Evolutionary conservation across 2,113 vertebrate genomes (phyloP), one percentile per base, ranked within the genome.

Genomic region (Poecilia latipinna): DNA sequence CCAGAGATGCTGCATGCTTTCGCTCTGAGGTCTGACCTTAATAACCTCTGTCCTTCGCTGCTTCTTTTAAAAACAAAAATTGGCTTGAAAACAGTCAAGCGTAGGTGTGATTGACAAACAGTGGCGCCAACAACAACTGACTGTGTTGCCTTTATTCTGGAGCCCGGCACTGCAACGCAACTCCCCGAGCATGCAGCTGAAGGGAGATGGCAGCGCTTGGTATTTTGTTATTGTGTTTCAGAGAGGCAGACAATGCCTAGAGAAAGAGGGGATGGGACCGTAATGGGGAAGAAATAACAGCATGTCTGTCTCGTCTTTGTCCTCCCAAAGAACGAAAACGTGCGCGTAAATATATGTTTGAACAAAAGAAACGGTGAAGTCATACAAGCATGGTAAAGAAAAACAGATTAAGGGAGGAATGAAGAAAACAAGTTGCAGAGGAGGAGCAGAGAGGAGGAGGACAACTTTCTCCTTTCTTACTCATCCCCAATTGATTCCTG

Each of bases 91-190:
- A 42, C 80, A 31, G 61, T 65, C 1, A 54, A 67, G 84, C 74
- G 83, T 78, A 84, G 88, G 89, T 92, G 84, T 84, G 80, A 86
- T 68, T 80, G 87, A 88, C 83, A 84, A 84, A 86, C 77, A 80
- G 68, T 1, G 17, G 65, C 48, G 68, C 76, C 86, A 86, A 82
- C 80, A 80, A 90, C 75, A 72, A 70, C 77, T 78, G 84, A 77
- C 74, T 85, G 82, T 80, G 82, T 87, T 64, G 84, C 79, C 85
- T 79, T 86, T 72, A 83, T 77, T 83, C 60, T 31, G 39, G 31
- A 78, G 78, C 72, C 65, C 51, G 33, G 35, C 12, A 17, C 68
- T 62, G 82, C 73, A 13, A 75, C 51, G 48, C 70, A 66, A 54
- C 78, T 86, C 68, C 70, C 74, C 78, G 15, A 79, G 76, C 77